Evolutionary conservation across 2,797 vertebrate genomes (phyloP).

Genomic region (Amblyraja radiata): DNA sequence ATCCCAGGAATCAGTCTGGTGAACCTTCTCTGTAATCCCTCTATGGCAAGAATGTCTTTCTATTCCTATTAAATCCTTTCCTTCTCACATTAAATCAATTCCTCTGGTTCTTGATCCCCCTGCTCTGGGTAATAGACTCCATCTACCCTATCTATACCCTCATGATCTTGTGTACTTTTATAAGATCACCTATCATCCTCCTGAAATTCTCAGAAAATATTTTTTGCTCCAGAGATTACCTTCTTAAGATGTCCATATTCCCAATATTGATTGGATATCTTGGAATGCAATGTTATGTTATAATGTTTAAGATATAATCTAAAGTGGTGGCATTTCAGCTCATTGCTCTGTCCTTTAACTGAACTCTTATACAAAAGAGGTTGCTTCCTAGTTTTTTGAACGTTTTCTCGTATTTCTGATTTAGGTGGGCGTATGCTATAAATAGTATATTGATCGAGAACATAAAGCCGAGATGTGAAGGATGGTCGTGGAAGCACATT

Average conservation of each 20-base stretch:
- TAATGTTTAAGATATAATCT: background rate
- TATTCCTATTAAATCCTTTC: too few relatives aligned
- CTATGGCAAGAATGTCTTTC: too few relatives aligned
- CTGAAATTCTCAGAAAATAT: background rate
- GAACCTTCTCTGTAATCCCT: too few relatives aligned
- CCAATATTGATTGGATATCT: background rate
- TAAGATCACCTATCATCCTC: too few relatives aligned
- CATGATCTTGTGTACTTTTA: too few relatives aligned
- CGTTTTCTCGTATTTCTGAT: slow-evolving; percentile 39
- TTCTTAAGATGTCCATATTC: background rate
- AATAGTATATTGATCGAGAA: slow-evolving; percentile 78
- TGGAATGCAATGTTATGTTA: background rate
- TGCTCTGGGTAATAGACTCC: too few relatives aligned
- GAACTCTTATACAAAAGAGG: background rate
- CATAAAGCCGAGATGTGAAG: slow-evolving; percentile 75
- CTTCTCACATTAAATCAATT: too few relatives aligned
- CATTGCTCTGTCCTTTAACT: background rate
- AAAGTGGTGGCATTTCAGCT: background rate
- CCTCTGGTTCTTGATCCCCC: too few relatives aligned
- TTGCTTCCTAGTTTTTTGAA: background rate
- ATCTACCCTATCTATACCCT: too few relatives aligned
- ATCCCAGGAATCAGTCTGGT: too few relatives aligned
- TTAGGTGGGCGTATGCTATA: slow-evolving; percentile 87
- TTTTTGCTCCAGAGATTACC: background rate
- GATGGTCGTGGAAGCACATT: slow-evolving; percentile 94